These are phyloP conservation scores for Bergia sp. DNA, from an alignment of 92 coral and sea anemone genomes.

Conservation along the genomic window DNA sequence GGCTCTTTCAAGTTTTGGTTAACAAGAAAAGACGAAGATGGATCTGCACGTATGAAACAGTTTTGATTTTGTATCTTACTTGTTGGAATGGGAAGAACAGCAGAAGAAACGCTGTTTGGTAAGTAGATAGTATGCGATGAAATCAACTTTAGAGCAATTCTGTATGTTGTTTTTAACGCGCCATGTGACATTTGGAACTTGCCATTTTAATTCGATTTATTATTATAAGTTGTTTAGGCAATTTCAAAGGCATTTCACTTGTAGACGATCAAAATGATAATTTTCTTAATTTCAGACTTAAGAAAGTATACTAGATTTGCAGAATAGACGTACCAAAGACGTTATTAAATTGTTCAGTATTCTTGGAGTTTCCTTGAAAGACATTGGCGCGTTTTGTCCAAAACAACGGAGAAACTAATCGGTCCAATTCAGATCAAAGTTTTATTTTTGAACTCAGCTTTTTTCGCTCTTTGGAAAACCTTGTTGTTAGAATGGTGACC, in stretches of 20 bases:
- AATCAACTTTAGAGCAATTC: neutral
- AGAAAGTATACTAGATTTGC: neutral
- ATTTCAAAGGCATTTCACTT: neutral
- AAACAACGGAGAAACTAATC: neutral
- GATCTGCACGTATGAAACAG: constrained; percentile 2
- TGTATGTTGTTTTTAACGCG: constrained; percentile 6
- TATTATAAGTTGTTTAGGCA: neutral
- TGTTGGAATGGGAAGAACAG: constrained; percentile 23
- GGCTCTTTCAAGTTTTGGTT: neutral
- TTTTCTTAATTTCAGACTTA: neutral
- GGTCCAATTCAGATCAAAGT: neutral
- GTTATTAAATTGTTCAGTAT: neutral
- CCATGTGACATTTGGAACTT: neutral
- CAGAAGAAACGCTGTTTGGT: constrained; percentile 16
- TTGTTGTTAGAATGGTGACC: neutral
- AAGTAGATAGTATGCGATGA: neutral
- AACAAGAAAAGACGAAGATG: neutral
- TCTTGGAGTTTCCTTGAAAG: neutral
- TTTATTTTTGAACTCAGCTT: neutral
- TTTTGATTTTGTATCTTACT: neutral
- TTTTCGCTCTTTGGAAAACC: neutral
- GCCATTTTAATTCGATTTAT: neutral
- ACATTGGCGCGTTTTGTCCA: neutral
- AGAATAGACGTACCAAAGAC: neutral
- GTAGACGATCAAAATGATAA: neutral